Base-by-base conservation (phyloP, 1,140 invertebrate genomes). In the Tigriopus japonicus region DNA sequence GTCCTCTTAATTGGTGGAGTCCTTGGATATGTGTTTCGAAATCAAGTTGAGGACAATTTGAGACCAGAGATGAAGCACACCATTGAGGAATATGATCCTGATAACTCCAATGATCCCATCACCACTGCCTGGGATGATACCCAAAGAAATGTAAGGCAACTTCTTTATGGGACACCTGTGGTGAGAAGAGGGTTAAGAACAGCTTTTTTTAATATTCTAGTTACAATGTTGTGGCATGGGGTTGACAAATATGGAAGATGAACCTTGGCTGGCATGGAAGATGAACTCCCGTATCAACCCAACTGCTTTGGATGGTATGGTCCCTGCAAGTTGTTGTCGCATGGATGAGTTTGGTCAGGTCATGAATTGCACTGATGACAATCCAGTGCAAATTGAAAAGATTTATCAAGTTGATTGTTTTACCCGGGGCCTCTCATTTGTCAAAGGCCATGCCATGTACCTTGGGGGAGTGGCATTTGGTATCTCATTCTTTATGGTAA, bases 1-100 rank as follows among this genome's bases (percentile, higher is more conserved):
- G 83, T 83, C 56, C 83, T 91, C 78, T 71, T 91, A 62, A 82
- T 91, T 64, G 87, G 87, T 19, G 88, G 87, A 15, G 85, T 91
- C 56, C 74, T 93, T 42, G 85, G 85, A 23, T 91, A 88, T 67
- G 85, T 92, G 40, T 92, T 90, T 72, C 77, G 84, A 52, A 82
- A 81, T 63, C 82, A 87, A 69, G 80, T 87, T 13, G 70, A 81
- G 23, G 75, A 76, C 10, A 62, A 62, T 7, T 54, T 71, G 17
- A 79, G 84, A 65, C 78, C 80, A 60, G 81, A 85, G 71, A 86
- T 91, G 86, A 72, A 78, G 42, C 80, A 79, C 45, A 79, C 85
- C 1, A 78, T 90, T 65, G 77, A 77, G 5, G 73, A 78, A 41
- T 87, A 90, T 68, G 79, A 80, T 42, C 51, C 59, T 19, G 42